Evolutionary conservation across 2,888 invertebrate species (phyloP), one percentile per base, ranked within the genome.

Genomic region (Leptinotarsa juncta): DNA sequence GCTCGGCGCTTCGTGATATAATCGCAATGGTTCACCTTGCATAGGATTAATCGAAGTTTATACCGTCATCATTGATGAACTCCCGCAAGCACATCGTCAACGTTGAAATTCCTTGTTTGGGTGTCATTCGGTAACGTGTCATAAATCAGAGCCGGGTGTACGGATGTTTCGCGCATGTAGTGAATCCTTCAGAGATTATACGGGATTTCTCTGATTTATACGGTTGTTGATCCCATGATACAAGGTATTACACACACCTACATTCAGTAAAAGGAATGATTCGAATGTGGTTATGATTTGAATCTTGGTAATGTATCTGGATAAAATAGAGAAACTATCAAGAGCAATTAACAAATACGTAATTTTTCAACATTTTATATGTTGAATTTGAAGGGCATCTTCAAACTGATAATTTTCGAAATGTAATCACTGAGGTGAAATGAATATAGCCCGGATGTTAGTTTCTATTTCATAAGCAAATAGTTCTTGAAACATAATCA

Each of bases 141-240:
- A 62, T 62, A 62, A 62, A 62, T 62, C 62, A 62, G 18, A 32
- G n/a, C 42, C n/a, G 32, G n/a, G 42, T 42, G 62, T 62, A 62
- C n/a, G 62, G 62, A 62, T 18, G 62, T 42, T 62, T 62, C 42
- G 62, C 42, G 32, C 62, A 62, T 42, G 42, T n/a, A 62, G 62
- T 62, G 62, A 62, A 62, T 62, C 62, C 62, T 62, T 62, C 62
- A 42, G 62, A 42, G 62, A 62, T 62, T 62, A 62, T 62, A 32
- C 12, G n/a, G n/a, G 62, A 62, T 62, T 62, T 16, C n/a, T 10
- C 42, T 62, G 62, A 62, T 62, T 62, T 62, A 62, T 62, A 42
- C 42, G 18, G 32, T 62, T 62, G 32, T 15, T 62, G 42, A 62
- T 62, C 62, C 62, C n/a, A 42, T 5, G 62, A 62, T 32, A 62